Conservation (phyloP, 2,797 vertebrate species). For the Coracias cyanogaster region DNA sequence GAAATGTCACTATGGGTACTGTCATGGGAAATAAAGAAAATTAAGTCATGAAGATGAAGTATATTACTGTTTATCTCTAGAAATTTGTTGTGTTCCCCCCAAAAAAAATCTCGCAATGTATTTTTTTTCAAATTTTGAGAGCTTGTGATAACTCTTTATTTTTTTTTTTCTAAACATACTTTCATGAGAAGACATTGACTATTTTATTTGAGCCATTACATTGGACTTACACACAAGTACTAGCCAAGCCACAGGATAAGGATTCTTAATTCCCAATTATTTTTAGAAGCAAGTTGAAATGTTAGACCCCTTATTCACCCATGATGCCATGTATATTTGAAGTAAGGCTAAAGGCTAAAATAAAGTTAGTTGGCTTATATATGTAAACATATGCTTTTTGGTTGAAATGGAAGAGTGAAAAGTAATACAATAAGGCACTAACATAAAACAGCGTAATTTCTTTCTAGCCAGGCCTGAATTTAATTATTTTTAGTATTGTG, state of each 20-base stretch:
- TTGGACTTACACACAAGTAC: constrained; percentile 83
- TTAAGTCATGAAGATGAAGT: background rate
- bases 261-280: constrained; percentile 92
- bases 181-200: constrained; percentile 71
- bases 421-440: background rate
- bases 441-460: background rate
- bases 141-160: background rate
- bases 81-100: background rate
- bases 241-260: constrained; percentile 84
- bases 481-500: background rate
- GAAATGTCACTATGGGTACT: background rate
- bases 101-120: background rate
- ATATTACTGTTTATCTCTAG: background rate
- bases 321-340: constrained; percentile 88
- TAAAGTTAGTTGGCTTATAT: constrained; percentile 67
- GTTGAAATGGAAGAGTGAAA: background rate
- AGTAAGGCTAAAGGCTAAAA: constrained; percentile 82
- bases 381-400: background rate
- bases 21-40: background rate
- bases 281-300: constrained; percentile 95
- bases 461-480: background rate
- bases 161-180: background rate
- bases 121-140: constrained; percentile 22
- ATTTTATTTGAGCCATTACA: constrained; percentile 68
- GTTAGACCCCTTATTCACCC: constrained; percentile 86